Evolutionary conservation across 2,888 invertebrate species (phyloP).

Genomic region (Teinopalpus imperialis): DNA sequence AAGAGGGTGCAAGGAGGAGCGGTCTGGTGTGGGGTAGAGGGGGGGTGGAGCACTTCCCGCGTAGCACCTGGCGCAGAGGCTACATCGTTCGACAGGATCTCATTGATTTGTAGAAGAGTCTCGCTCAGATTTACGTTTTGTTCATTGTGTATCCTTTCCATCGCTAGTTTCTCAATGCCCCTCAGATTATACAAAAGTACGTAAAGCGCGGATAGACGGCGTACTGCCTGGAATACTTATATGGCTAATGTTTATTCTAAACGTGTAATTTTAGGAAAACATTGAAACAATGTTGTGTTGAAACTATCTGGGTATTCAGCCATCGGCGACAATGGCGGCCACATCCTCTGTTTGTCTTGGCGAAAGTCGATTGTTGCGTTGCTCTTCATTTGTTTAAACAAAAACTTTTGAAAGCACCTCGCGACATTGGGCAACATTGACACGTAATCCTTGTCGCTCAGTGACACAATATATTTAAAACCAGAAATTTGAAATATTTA

Average conservation of each 20-base stretch:
- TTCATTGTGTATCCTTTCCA: constrained; percentile 36
- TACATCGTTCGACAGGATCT: constrained; percentile 66
- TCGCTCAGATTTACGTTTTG: constrained; percentile 58
- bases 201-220: constrained; percentile 14
- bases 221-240: constrained; percentile 26
- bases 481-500: no score
- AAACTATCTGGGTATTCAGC: constrained; percentile 42
- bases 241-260: constrained; percentile 34
- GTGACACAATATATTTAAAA: constrained; percentile 21
- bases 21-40: constrained; percentile 29
- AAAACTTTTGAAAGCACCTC: constrained; percentile 59
- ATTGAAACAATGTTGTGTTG: constrained; percentile 44
- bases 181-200: constrained; percentile 12
- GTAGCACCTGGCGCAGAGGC: constrained; percentile 78
- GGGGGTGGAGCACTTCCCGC: constrained; percentile 65
- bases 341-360: constrained; percentile 73
- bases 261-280: constrained; percentile 44
- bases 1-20: constrained; percentile 45
- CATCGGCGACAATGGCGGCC: constrained; percentile 58
- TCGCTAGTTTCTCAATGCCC: constrained; percentile 16
- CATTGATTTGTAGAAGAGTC: constrained; percentile 74
- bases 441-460: constrained; percentile 24
- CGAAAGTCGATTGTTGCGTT: constrained; percentile 66
- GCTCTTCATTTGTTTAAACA: constrained; percentile 59
- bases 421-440: constrained; percentile 42